These are phyloP conservation scores for Sinohyriopsis cumingii DNA, from an alignment of 2,888 invertebrate species.

Conservation along the genomic window DNA sequence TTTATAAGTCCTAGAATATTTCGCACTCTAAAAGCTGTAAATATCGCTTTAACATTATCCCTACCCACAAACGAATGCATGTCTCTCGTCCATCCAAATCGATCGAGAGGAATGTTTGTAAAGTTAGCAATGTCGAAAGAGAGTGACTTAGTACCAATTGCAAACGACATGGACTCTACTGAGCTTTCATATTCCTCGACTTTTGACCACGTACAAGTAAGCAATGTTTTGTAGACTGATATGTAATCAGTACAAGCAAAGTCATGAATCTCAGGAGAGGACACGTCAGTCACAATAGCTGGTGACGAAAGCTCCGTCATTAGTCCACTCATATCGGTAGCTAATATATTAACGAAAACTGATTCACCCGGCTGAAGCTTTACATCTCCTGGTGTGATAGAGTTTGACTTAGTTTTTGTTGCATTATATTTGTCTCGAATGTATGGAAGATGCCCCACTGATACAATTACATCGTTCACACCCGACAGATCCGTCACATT, in stretches of 20 bases:
- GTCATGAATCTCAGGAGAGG: constrained; percentile 29
- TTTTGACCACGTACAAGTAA: constrained; percentile 36
- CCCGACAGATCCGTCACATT: constrained; percentile 28
- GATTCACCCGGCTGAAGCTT: constrained; percentile 33
- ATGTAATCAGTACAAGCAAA: constrained; percentile 34
- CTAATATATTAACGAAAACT: constrained; percentile 30
- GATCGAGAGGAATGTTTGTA: constrained; percentile 13
- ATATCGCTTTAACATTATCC: constrained; percentile 10
- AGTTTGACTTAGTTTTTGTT: constrained; percentile 3
- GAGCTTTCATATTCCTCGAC: constrained; percentile 43
- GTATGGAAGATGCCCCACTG: constrained; percentile 22
- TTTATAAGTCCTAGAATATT: constrained; percentile 30
- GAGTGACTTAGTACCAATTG: constrained; percentile 23
- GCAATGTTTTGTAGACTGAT: constrained; percentile 25
- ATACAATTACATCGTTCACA: constrained; percentile 8
- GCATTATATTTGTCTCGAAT: constrained; percentile 6
- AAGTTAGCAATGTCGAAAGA: constrained; percentile 19
- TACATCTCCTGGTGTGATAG: constrained; percentile 12
- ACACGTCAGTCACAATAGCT: constrained; percentile 38
- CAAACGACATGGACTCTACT: constrained; percentile 27
- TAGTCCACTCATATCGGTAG: constrained; percentile 41
- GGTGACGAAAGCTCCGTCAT: constrained; percentile 20
- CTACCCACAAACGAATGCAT: background rate
- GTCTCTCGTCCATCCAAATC: background rate
- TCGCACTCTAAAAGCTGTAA: constrained; percentile 18